These are phyloP conservation scores for Lasioglossum villosulum DNA, from an alignment of 2,888 invertebrate genomes.

Conservation along the genomic window DNA sequence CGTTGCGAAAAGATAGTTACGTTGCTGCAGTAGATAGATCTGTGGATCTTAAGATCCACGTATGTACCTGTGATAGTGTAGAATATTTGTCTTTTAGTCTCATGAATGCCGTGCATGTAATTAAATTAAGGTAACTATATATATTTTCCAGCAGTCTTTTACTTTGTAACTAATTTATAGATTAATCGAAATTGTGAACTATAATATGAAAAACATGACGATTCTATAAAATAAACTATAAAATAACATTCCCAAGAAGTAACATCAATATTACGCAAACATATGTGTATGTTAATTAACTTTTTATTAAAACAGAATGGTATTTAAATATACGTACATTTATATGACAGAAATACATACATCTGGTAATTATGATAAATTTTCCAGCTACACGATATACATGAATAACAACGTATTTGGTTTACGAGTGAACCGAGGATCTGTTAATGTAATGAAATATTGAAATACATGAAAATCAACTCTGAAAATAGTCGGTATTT, in stretches of 20 bases:
- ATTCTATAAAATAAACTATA: slow-evolving; percentile 5
- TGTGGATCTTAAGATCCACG: slow-evolving; percentile 71
- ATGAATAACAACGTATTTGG: slow-evolving; percentile 56
- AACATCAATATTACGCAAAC: slow-evolving; percentile 34
- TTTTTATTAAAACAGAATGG: slow-evolving; percentile 65
- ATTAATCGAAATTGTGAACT: slow-evolving; percentile 46
- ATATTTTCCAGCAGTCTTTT: slow-evolving; percentile 40
- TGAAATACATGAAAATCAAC: slow-evolving; percentile 56
- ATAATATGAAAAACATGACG: slow-evolving; percentile 22
- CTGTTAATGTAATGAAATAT: slow-evolving; percentile 53
- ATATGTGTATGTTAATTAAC: slow-evolving; percentile 57
- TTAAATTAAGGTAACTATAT: slow-evolving; percentile 44
- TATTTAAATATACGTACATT: slow-evolving; percentile 64
- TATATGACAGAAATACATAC: slow-evolving; percentile 64
- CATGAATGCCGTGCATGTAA: slow-evolving; percentile 57
- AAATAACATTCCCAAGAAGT: slow-evolving; percentile 45
- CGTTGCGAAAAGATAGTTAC: slow-evolving; percentile 47
- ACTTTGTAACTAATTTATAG: slow-evolving; percentile 59
- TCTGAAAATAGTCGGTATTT: slow-evolving; percentile 42
- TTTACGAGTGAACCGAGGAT: slow-evolving; percentile 43
- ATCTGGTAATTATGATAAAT: slow-evolving; percentile 59
- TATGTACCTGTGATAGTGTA: slow-evolving; percentile 80
- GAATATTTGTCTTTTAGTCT: slow-evolving; percentile 73
- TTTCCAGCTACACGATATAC: slow-evolving; percentile 54
- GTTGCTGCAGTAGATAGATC: slow-evolving; percentile 58